phyloP scores from a whole-genome alignment of 2,113 vertebrate species.

The Eurystomus gularis region DNA sequence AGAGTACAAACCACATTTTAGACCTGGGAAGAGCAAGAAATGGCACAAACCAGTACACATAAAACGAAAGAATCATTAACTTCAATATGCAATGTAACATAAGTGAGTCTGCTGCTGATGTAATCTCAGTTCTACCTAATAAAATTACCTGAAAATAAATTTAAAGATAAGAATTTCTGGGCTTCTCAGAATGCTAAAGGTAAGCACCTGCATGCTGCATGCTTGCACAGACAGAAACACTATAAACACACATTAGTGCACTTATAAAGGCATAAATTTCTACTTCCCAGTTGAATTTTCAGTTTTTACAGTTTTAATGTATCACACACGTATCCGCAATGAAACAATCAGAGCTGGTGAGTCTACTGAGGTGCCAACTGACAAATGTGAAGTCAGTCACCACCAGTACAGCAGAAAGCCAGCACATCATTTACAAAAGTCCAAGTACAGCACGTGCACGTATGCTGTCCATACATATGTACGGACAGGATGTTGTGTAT shows the following conservation, averaged over 20 bases:
- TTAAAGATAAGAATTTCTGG: neutral
- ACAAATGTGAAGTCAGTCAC: neutral
- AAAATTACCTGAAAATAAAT: neutral
- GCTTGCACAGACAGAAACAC: neutral
- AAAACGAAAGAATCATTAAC: neutral
- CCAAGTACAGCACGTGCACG: fast-evolving
- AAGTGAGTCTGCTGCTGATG: neutral
- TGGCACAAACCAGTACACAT: neutral
- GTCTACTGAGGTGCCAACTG: neutral
- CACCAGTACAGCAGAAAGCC: neutral
- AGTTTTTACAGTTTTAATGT: neutral
- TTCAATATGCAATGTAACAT: neutral
- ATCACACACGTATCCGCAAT: fast-evolving
- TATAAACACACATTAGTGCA: neutral
- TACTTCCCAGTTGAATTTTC: neutral
- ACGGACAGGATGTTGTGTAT: neutral
- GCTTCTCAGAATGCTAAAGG: neutral
- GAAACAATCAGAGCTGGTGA: neutral
- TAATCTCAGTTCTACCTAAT: neutral
- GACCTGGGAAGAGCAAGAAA: neutral
- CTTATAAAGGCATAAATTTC: neutral
- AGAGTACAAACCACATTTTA: neutral
- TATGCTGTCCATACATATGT: neutral
- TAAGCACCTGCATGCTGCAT: neutral
- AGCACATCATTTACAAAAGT: neutral